Base-by-base conservation (phyloP, 35 echinoderm and acorn worm genomes). In the Heliocidaris erythrogramma region DNA sequence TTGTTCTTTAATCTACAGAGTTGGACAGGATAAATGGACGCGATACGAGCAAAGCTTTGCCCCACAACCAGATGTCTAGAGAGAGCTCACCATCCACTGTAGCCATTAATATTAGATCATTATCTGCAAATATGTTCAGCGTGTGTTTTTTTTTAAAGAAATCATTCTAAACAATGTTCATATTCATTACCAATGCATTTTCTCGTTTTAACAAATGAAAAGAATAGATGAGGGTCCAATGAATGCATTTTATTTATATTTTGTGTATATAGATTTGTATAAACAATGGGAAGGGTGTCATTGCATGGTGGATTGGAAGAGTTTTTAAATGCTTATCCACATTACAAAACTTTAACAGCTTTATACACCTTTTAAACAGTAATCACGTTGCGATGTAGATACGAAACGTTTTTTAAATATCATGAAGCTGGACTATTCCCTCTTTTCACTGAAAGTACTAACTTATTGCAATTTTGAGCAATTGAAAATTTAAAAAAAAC, bases 21-120 rank as follows among this genome's bases (percentile, higher is more conserved):
- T 97, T 60, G 97, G 97, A 32, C 96, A 95, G 49, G 97, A 98
- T 59, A 88, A 93, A 59, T 98, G 97, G 97, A 98, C 97, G 59
- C 90, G 95, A 5, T 98, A 97, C 94, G 95, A 97, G 88, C 97
- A 98, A 85, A 95, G 60, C 60, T 48, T 95, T 21, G 95, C 96
- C 16, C 97, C 97, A 30, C 87, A 95, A 84, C 88, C 87, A 4
- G 87, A 89, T 9, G 14, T 18, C 17, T 89, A 89, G 42, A 47
- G 21, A 78, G 27, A 78, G 27, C 27, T 27, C 61, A 27, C 52
- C 52, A 13, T 14, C n/a, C n/a, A 56, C 10, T 56, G 10, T 56
- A 10, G 11, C 14, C 52, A 56, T 56, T 2, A 24, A 69, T 21
- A 69, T 6, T 21, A 69, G 13, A 69, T 3, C 17, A 3, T 6